Evolutionary conservation across 2,113 vertebrate genomes (phyloP).

Genomic region (Typhlomys cinereus): DNA sequence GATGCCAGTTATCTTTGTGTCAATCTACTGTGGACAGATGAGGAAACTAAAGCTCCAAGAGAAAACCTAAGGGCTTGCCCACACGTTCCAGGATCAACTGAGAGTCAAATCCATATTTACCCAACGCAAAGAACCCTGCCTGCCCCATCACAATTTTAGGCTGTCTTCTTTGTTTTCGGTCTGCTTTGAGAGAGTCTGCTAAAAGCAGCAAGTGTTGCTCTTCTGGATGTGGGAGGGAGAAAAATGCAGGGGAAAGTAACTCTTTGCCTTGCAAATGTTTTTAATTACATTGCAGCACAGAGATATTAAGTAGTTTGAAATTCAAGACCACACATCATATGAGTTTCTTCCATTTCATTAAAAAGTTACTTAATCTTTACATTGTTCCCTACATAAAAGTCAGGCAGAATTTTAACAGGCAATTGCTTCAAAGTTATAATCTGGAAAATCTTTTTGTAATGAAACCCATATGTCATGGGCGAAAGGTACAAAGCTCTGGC

Average conservation of each 20-base stretch:
- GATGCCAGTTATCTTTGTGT: neutral
- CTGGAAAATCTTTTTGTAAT: conserved; percentile 87
- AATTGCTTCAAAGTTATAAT: conserved; percentile 88
- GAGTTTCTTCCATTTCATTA: conserved; percentile 86
- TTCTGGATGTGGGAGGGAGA: neutral
- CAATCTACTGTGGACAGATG: neutral
- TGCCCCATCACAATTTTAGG: neutral
- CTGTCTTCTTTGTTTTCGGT: conserved; percentile 33
- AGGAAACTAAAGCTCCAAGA: neutral
- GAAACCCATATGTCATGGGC: conserved; percentile 89
- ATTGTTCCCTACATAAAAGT: conserved; percentile 86
- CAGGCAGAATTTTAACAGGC: conserved; percentile 84
- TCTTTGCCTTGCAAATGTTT: conserved; percentile 61
- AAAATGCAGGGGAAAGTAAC: neutral
- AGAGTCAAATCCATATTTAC: neutral
- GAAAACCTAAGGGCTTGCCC: neutral
- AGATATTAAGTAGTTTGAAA: conserved; percentile 79
- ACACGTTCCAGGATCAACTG: neutral
- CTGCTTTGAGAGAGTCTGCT: neutral
- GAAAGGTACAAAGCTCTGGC: conserved; percentile 86
- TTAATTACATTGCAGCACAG: conserved; percentile 79
- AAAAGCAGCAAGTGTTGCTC: neutral
- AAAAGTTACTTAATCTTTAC: conserved; percentile 87
- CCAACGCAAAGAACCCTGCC: neutral
- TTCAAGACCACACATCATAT: conserved; percentile 79